These are phyloP conservation scores for Himantopus leucocephalus DNA, from an alignment of 2,113 vertebrate genomes.

Conservation along the genomic window DNA sequence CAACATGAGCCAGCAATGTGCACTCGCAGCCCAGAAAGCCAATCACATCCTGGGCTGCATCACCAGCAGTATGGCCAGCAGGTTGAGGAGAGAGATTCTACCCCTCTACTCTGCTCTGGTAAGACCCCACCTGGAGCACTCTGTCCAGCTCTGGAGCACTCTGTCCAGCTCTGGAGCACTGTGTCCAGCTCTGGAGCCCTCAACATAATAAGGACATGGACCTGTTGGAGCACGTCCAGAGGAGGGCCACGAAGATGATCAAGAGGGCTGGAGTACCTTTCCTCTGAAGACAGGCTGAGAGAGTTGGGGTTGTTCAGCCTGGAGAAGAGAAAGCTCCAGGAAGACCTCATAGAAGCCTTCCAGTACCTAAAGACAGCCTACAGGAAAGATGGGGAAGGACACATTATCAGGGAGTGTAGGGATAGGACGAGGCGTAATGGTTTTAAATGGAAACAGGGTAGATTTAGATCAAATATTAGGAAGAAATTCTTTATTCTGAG, in stretches of 20 bases:
- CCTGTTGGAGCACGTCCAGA: too few species aligned
- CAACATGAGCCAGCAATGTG: neutral
- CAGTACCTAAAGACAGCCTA: neutral
- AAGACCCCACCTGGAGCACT: neutral
- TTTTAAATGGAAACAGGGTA: neutral
- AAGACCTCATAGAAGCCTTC: neutral
- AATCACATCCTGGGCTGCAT: neutral
- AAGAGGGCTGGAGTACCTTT: too few species aligned
- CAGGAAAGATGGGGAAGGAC: neutral
- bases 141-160: neutral
- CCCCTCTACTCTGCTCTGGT: neutral
- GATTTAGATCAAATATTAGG: too few species aligned
- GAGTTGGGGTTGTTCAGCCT: neutral
- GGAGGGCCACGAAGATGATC: neutral
- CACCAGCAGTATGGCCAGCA: neutral
- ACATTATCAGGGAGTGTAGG: neutral
- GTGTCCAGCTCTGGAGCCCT: neutral
- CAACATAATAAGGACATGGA: neutral
- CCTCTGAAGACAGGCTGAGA: neutral
- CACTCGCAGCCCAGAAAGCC: neutral
- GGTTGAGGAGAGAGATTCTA: neutral
- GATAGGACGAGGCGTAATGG: neutral
- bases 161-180: neutral
- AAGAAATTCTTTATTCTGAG: neutral
- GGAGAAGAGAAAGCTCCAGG: neutral